phyloP scores from a whole-genome alignment of 2,113 vertebrate species.

The Pangasianodon hypophthalmus region DNA sequence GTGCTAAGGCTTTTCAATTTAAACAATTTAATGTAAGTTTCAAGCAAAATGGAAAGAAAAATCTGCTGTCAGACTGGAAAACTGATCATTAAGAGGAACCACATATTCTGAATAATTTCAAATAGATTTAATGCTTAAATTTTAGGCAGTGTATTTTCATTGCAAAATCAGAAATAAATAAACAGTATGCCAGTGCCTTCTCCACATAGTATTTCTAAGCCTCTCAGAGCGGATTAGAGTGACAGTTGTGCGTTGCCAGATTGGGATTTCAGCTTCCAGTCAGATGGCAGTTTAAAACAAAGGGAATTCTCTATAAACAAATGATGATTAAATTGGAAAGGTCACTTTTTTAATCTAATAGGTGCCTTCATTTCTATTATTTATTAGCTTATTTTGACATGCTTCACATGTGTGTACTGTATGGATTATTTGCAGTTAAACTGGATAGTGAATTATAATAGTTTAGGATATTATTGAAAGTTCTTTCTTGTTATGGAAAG shows the following conservation, averaged over 20 bases:
- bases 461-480: neutral
- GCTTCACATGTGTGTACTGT: neutral
- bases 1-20: neutral
- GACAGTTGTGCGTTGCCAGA: constrained; percentile 60
- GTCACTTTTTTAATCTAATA: neutral
- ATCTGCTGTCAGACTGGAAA: neutral
- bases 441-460: neutral
- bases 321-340: neutral
- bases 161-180: constrained; percentile 20
- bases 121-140: constrained; percentile 16
- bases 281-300: neutral
- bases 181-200: constrained; percentile 56
- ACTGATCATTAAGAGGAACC: neutral
- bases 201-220: constrained; percentile 68
- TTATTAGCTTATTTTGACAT: neutral
- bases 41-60: neutral
- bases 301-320: neutral
- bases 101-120: constrained; percentile 13
- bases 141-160: neutral
- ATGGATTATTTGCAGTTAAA: neutral
- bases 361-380: neutral
- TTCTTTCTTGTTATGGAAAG: neutral
- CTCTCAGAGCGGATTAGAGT: constrained; percentile 76
- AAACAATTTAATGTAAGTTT: neutral
- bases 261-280: neutral